These are phyloP conservation scores for Temnothorax longispinosus DNA, from an alignment of 1,140 invertebrate species.

Conservation along the genomic window DNA sequence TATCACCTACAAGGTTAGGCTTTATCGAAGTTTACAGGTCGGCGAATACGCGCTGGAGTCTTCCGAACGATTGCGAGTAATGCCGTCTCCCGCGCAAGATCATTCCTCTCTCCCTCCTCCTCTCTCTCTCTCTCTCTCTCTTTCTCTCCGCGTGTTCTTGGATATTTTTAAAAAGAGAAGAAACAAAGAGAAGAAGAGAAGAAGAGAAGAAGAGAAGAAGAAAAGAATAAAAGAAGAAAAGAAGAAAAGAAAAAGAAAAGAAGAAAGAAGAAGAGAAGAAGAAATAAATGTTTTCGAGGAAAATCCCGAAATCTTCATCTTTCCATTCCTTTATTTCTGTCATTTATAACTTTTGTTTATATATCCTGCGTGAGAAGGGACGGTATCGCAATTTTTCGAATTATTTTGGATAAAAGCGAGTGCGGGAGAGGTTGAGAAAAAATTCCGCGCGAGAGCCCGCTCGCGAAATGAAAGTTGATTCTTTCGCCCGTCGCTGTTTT, in stretches of 20 bases:
- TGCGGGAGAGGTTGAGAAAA: no score
- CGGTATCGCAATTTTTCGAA: no score
- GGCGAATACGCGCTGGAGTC: conserved; percentile 64
- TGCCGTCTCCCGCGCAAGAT: conserved; percentile 1
- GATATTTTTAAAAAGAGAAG: not conserved
- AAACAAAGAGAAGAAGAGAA: not conserved
- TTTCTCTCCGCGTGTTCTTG: not conserved
- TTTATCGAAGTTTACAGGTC: conserved; percentile 79
- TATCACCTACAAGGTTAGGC: conserved; percentile 69
- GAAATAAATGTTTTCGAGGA: not conserved
- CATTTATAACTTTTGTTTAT: not conserved
- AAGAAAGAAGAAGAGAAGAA: no score
- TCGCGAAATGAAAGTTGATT: not conserved
- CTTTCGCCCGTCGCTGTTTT: not conserved
- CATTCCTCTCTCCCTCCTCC: not conserved
- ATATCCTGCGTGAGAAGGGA: no score
- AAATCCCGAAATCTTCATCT: not conserved
- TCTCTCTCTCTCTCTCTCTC: not conserved
- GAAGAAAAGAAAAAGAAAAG: no score
- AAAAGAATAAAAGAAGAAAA: no score
- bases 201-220: not conserved
- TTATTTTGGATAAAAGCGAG: not conserved
- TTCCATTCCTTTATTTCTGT: not conserved
- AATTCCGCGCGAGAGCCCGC: not conserved
- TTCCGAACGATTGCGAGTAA: conserved; percentile 58